These are phyloP conservation scores for Scaptomyza hsui DNA, from an alignment of 1,140 invertebrate genomes.

Conservation along the genomic window DNA sequence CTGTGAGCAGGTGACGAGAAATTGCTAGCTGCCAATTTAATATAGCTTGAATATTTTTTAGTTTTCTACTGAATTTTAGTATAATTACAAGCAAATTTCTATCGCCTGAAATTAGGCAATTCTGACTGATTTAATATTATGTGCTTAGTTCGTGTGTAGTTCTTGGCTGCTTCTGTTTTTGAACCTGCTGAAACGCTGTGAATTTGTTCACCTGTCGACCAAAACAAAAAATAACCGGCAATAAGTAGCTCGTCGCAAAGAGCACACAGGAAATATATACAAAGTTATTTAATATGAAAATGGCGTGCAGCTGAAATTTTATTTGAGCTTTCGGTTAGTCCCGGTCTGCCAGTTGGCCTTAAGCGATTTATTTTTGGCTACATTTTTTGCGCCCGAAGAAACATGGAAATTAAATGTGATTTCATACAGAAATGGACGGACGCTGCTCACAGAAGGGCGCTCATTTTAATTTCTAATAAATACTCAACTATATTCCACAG, in stretches of 20 bases:
- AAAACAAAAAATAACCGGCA: constrained; percentile 48
- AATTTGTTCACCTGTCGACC: constrained; percentile 68
- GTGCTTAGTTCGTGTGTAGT: constrained; percentile 15
- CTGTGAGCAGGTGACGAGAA: too few relatives aligned
- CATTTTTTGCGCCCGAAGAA: constrained; percentile 24
- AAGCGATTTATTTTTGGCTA: constrained; percentile 60
- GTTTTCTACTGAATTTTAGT: not conserved
- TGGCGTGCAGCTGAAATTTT: constrained; percentile 72
- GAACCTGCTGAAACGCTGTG: constrained; percentile 59
- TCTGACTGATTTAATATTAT: constrained; percentile 9
- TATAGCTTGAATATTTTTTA: too few relatives aligned
- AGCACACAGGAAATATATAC: constrained; percentile 69
- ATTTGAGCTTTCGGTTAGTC: constrained; percentile 60
- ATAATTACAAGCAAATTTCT: not conserved
- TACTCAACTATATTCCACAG: not conserved
- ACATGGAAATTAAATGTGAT: constrained; percentile 56
- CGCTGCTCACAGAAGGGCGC: constrained; percentile 23
- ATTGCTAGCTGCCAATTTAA: not conserved
- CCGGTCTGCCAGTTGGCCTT: constrained; percentile 45
- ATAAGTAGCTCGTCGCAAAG: constrained; percentile 40
- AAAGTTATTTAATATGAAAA: constrained; percentile 82
- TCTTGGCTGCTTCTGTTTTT: constrained; percentile 3
- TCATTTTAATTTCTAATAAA: not conserved
- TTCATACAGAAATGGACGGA: constrained; percentile 57
- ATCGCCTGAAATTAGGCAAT: not conserved